Conservation (phyloP, 23 tunicate genomes). For the Clavelina lepadiformis region DNA sequence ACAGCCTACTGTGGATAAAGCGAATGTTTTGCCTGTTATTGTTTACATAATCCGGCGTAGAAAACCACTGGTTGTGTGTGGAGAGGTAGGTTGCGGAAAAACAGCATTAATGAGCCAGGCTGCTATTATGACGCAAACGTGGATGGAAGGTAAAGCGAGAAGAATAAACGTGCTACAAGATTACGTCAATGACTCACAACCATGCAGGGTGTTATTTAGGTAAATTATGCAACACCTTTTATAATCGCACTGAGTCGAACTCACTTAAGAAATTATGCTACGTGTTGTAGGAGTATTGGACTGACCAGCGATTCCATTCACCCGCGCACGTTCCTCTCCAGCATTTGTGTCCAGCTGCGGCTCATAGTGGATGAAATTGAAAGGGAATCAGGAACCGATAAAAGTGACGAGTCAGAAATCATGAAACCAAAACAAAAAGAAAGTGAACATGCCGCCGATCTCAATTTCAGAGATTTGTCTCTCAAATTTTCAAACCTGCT, state of each 20-base stretch:
- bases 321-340: constrained; percentile 12
- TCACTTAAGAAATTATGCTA: not conserved
- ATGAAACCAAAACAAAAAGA: not conserved
- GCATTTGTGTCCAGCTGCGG: constrained; percentile 54
- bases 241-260: too few relatives aligned
- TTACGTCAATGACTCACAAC: not conserved
- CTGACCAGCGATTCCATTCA: constrained; percentile 49
- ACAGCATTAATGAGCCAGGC: constrained; percentile 47
- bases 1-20: too few relatives aligned
- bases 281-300: constrained; percentile 57
- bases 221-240: constrained; percentile 6
- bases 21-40: not conserved
- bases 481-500: constrained; percentile 16
- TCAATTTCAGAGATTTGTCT: constrained; percentile 18
- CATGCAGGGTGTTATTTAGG: constrained; percentile 35
- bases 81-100: constrained; percentile 58
- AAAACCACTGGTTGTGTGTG: constrained; percentile 45
- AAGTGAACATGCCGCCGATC: not conserved
- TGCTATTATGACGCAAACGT: constrained; percentile 8
- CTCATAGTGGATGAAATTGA: constrained; percentile 10
- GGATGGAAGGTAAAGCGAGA: constrained; percentile 21
- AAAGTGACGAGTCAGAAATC: not conserved
- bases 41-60: constrained; percentile 18
- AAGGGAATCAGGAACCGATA: not conserved
- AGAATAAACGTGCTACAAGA: not conserved